Evolutionary conservation across 2,113 vertebrate species (phyloP).

Genomic region (Cacatua alba): DNA sequence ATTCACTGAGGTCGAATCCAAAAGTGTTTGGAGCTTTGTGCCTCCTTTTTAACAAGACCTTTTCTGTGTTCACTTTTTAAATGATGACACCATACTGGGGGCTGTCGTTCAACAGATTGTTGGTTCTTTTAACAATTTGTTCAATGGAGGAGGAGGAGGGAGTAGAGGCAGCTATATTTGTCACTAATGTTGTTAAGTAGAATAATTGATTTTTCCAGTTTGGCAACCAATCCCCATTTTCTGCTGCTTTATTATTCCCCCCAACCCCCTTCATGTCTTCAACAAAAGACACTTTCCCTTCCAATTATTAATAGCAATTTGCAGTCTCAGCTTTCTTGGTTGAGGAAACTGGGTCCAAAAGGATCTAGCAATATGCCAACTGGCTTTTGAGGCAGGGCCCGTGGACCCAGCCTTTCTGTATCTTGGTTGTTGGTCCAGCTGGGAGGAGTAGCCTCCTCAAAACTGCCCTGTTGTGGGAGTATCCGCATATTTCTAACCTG

Average conservation of each 20-base stretch:
- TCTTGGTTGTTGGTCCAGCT: neutral
- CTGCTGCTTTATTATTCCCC: slow-evolving; percentile 9
- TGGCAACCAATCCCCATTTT: slow-evolving; percentile 53
- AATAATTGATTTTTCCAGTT: slow-evolving; percentile 69
- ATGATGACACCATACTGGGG: slow-evolving; percentile 8
- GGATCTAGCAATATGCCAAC: neutral
- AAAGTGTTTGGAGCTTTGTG: slow-evolving; percentile 45
- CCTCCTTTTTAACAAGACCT: slow-evolving; percentile 43
- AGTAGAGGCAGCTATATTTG: slow-evolving; percentile 65
- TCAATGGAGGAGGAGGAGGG: slow-evolving; percentile 63
- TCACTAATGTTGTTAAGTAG: slow-evolving; percentile 56
- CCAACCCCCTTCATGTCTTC: neutral
- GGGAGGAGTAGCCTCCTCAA: neutral
- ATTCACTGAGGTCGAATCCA: slow-evolving; percentile 29
- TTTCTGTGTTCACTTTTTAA: slow-evolving; percentile 53
- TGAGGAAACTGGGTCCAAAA: neutral
- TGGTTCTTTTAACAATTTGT: slow-evolving; percentile 69
- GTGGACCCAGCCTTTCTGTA: neutral
- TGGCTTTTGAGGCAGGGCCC: neutral
- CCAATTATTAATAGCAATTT: slow-evolving; percentile 26
- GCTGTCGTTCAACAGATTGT: slow-evolving; percentile 67
- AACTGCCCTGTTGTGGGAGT: neutral
- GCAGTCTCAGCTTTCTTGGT: slow-evolving; percentile 37
- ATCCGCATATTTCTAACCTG: neutral
- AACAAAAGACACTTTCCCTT: slow-evolving; percentile 26